These are phyloP conservation scores for Phania funesta DNA, from an alignment of 2,888 invertebrate genomes.

Conservation along the genomic window DNA sequence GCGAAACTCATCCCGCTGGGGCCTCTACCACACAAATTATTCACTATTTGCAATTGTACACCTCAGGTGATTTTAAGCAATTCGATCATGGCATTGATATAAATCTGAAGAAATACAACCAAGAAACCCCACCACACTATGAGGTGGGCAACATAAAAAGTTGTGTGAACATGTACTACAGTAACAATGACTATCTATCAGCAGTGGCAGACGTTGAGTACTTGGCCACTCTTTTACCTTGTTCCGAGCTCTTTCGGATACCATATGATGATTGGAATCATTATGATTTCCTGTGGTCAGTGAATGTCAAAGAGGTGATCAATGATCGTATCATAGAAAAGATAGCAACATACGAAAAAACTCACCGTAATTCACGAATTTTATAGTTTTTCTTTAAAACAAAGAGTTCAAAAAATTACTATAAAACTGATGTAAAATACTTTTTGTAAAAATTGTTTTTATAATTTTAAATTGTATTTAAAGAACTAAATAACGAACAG, in stretches of 20 bases:
- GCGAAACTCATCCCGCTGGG: conserved; percentile 86
- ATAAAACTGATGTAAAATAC: background rate
- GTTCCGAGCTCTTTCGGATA: conserved; percentile 81
- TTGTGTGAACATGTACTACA: conserved; percentile 85
- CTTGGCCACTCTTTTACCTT: conserved; percentile 81
- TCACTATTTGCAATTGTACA: conserved; percentile 86
- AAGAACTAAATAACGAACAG: conserved; percentile 45
- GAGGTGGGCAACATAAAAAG: conserved; percentile 82
- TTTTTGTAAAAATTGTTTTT: conserved; percentile 40
- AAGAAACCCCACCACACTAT: conserved; percentile 83
- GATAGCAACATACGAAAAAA: conserved; percentile 71
- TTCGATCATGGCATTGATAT: conserved; percentile 82
- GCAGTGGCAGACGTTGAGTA: conserved; percentile 81
- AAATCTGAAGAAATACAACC: conserved; percentile 83
- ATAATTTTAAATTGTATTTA: conserved; percentile 28
- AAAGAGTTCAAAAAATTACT: conserved; percentile 3
- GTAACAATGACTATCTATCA: conserved; percentile 85
- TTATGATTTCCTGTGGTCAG: conserved; percentile 86
- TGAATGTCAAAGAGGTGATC: conserved; percentile 83
- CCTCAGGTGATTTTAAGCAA: conserved; percentile 82
- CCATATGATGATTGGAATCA: conserved; percentile 83
- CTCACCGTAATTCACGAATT: conserved; percentile 26
- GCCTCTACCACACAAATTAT: conserved; percentile 85
- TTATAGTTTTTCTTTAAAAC: conserved; percentile 36
- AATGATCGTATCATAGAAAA: conserved; percentile 80